These are phyloP conservation scores for Antechinus stuartii DNA, from an alignment of 2,113 vertebrate genomes.

Conservation along the genomic window DNA sequence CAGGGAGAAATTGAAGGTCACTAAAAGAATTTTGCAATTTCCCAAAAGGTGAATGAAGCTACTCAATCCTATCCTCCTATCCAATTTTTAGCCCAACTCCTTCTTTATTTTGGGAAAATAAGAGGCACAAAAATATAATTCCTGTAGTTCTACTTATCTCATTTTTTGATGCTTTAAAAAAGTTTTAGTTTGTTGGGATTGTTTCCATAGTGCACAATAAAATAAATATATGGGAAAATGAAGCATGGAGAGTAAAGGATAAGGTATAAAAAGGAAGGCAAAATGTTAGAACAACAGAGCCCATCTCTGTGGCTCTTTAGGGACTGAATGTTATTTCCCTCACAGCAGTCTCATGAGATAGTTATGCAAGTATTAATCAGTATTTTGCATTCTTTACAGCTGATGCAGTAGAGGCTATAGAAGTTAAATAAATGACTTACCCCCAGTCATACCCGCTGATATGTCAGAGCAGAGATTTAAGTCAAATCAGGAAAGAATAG, in stretches of 20 bases:
- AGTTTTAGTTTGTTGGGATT: background rate
- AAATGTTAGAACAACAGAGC: background rate
- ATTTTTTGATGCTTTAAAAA: background rate
- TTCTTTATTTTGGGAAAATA: background rate
- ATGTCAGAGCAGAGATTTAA: background rate
- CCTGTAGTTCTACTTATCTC: background rate
- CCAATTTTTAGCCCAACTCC: background rate
- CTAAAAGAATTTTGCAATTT: background rate
- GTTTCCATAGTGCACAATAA: background rate
- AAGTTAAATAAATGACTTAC: background rate
- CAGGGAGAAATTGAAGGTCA: background rate
- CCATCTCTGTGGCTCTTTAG: background rate
- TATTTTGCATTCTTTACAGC: background rate
- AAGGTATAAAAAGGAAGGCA: background rate
- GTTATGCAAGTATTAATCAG: background rate
- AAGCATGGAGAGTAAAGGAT: background rate
- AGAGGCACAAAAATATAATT: background rate
- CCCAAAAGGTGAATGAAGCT: background rate
- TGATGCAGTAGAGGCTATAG: background rate
- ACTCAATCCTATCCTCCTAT: background rate
- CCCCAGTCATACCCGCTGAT: background rate
- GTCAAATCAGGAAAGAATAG: background rate
- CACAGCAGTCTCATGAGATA: background rate
- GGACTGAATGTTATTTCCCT: background rate
- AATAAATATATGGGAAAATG: background rate